Evolutionary conservation across 2,888 invertebrate genomes (phyloP).

Genomic region (Chalcosyrphus nemorum): DNA sequence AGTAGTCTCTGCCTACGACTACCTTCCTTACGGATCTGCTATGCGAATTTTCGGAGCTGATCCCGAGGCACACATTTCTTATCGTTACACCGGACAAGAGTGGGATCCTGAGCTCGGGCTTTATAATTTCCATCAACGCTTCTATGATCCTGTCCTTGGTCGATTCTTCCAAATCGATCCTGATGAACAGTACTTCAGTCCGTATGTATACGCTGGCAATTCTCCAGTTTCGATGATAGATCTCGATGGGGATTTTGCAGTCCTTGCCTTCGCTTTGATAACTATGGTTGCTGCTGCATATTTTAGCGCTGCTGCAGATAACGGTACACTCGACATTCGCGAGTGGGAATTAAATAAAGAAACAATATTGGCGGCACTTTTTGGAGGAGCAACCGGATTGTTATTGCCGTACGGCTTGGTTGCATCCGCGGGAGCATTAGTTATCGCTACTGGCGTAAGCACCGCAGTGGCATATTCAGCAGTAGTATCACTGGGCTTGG

Average conservation of each 20-base stretch:
- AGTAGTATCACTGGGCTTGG: not conserved
- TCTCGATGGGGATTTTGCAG: constrained; percentile 30
- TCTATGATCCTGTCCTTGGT: constrained; percentile 74
- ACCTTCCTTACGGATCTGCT: constrained; percentile 73
- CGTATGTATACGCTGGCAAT: constrained; percentile 74
- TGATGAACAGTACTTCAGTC: constrained; percentile 70
- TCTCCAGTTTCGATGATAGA: constrained; percentile 50
- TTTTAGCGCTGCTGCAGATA: constrained; percentile 27
- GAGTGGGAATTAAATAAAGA: constrained; percentile 22
- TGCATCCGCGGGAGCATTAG: not conserved
- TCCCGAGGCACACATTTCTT: constrained; percentile 50
- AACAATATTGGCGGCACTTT: constrained; percentile 1
- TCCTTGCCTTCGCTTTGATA: not conserved
- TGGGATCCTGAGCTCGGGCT: constrained; percentile 74
- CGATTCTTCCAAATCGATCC: constrained; percentile 72
- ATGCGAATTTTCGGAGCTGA: constrained; percentile 62
- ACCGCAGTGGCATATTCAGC: not conserved
- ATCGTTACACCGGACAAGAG: constrained; percentile 74
- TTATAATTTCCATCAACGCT: constrained; percentile 74
- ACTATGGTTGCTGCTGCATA: constrained; percentile 18
- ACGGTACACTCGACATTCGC: not conserved
- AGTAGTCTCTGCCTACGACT: constrained; percentile 75
- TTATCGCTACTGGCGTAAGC: not conserved
- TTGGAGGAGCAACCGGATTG: constrained; percentile 15
- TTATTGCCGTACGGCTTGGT: not conserved